phyloP scores from a whole-genome alignment of 2,888 invertebrate species.

The Allygus modestus region DNA sequence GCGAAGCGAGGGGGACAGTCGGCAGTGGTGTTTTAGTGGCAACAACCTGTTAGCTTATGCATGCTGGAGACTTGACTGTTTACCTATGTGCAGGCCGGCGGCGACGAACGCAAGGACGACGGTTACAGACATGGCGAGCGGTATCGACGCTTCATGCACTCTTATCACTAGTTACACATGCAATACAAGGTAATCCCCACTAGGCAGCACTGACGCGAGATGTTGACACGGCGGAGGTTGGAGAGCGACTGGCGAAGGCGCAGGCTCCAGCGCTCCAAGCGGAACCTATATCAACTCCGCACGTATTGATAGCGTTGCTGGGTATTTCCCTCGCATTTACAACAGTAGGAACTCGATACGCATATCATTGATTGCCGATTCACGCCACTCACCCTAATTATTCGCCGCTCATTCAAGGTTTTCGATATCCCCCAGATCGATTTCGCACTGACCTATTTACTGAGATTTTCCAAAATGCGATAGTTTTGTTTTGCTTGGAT shows the following conservation, averaged over 20 bases:
- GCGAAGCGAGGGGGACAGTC: too few relatives aligned
- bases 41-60: constrained; percentile 51
- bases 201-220: constrained; percentile 37
- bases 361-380: constrained; percentile 32
- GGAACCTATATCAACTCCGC: constrained; percentile 37
- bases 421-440: constrained; percentile 16
- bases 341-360: constrained; percentile 33
- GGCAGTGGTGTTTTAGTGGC: not conserved
- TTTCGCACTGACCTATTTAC: not conserved
- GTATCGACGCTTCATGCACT: constrained; percentile 54
- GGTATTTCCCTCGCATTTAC: constrained; percentile 4
- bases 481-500: not conserved
- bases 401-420: constrained; percentile 40
- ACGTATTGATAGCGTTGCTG: constrained; percentile 50
- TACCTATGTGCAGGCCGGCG: constrained; percentile 39
- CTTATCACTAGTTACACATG: constrained; percentile 52
- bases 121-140: constrained; percentile 45
- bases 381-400: constrained; percentile 48
- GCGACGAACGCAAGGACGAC: constrained; percentile 19
- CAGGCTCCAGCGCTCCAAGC: constrained; percentile 42
- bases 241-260: constrained; percentile 42
- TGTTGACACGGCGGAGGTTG: constrained; percentile 11
- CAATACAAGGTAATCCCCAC: constrained; percentile 45
- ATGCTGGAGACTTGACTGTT: not conserved
- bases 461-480: not conserved